Evolutionary conservation across 2,113 vertebrate species (phyloP).

Genomic region (Apistogramma diplotaenia): DNA sequence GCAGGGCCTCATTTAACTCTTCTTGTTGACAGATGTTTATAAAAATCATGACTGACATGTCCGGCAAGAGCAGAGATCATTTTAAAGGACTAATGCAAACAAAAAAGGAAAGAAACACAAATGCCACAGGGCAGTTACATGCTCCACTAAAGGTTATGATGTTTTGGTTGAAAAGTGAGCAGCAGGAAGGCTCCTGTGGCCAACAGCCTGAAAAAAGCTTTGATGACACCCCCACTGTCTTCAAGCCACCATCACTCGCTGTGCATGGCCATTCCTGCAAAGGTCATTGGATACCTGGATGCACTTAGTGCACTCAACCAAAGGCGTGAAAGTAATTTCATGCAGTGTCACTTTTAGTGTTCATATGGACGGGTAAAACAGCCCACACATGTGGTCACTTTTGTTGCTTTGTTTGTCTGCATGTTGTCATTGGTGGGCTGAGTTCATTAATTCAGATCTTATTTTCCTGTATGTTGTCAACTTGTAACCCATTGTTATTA

Average conservation of each 20-base stretch:
- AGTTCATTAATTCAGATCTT: neutral
- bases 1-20: neutral
- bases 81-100: slow-evolving; percentile 4
- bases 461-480: neutral
- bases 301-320: slow-evolving; percentile 33
- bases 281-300: slow-evolving; percentile 51
- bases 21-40: neutral
- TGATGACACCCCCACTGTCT: slow-evolving; percentile 58
- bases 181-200: slow-evolving; percentile 61
- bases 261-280: slow-evolving; percentile 32
- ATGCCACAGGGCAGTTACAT: slow-evolving; percentile 12
- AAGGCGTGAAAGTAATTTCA: slow-evolving; percentile 43
- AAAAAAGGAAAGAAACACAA: slow-evolving; percentile 20
- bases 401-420: neutral
- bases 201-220: slow-evolving; percentile 68
- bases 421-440: neutral
- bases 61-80: neutral
- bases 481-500: neutral
- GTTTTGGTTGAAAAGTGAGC: slow-evolving; percentile 68
- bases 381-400: neutral
- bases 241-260: slow-evolving; percentile 33
- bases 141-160: slow-evolving; percentile 54
- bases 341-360: slow-evolving; percentile 2
- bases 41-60: neutral
- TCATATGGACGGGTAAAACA: neutral